Evolutionary conservation across 2,113 vertebrate genomes (phyloP), one percentile per base, ranked within the genome.

Genomic region (Petrocephalus microphthalmus): DNA sequence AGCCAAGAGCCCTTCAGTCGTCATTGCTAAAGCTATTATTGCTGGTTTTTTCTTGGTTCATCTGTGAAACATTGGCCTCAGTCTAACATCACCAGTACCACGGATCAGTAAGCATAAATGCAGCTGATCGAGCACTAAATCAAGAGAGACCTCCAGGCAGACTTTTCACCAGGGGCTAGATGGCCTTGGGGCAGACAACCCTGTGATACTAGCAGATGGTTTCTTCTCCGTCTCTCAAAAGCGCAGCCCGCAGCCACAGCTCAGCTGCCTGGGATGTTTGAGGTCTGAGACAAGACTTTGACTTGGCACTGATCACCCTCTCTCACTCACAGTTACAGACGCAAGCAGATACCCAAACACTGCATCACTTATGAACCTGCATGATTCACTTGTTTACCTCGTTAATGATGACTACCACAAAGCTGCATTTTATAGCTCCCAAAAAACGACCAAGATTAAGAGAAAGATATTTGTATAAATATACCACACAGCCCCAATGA

Each of bases 211-310:
- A 52, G 87, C 74, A 57, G 33, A 33, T 56, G 87, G 52, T 54
- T 85, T 54, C 52, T 85, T 54, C 29, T 20, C 6, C 54, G 37
- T 52, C 19, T 22, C 22, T 56, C n/a, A 33, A 42, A 57, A 71
- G 10, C 17, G 8, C 29, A 33, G 74, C 51, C 71, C 29, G 20
- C 33, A 33, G 74, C 74, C 33, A 22, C 87, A 37, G 37, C 74
- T n/a, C 19, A 57, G 74, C 71, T 88, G 33, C 37, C 74, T 45
- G 51, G 52, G 53, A 82, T 88, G 87, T 45, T 88, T 88, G 71
- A 88, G 87, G 87, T 83, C 52, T 33, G 74, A 56, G 87, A 88
- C 71, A 67, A 83, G 74, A 82, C 87, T 88, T 83, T 82, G 51
- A 81, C 87, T 82, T 88, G 74, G 87, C 71, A 37, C 37, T 17